Base-by-base conservation (phyloP, 2,888 invertebrate genomes). In the Tinea semifulvella region DNA sequence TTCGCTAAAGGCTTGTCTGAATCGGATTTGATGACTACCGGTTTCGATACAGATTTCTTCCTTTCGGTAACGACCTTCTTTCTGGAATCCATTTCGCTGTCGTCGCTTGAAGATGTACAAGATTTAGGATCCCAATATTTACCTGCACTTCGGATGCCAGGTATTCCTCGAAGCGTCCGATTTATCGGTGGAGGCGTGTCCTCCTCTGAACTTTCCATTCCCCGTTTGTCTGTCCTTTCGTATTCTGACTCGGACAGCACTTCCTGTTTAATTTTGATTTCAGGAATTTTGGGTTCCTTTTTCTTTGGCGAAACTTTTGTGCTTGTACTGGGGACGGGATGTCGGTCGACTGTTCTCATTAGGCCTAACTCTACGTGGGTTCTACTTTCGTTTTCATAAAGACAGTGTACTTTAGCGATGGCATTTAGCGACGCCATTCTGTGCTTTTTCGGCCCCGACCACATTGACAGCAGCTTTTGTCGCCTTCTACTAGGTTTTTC, bases 351-450 rank as follows among this genome's bases (percentile, higher is more conserved):
- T 16, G 80, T 82, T 61, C 69, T 79, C 73, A 81, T 77, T 31
- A 82, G 59, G 0, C 86, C 86, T 49, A 86, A 56, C 56, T 86
- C 85, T 59, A 89, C 84, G 48, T 88, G 89, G 1, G 88, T 88
- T 42, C 90, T 82, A 43, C 90, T 88, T 72, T 94, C 94, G 62
- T 94, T 94, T 68, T 94, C 94, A 60, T 94, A 94, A 17, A 95
- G 81, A 60, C 94, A 94, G 64, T 94, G 94, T 2, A 95, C 94
- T 79, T 94, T 94, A 18, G 94, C 94, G 53, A 91, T 68, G 1
- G 95, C 95, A 63, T 95, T 95, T 20, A 95, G 69, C 2, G 94
- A 94, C 26, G 95, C 95, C 70, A 94, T 92, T 51, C 95, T 85
- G 61, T 92, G 91, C 36, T 90, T 84, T 67, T 92, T 93, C 17